phyloP scores from a whole-genome alignment of 2,113 vertebrate species.

The Dasyornis broadbenti region DNA sequence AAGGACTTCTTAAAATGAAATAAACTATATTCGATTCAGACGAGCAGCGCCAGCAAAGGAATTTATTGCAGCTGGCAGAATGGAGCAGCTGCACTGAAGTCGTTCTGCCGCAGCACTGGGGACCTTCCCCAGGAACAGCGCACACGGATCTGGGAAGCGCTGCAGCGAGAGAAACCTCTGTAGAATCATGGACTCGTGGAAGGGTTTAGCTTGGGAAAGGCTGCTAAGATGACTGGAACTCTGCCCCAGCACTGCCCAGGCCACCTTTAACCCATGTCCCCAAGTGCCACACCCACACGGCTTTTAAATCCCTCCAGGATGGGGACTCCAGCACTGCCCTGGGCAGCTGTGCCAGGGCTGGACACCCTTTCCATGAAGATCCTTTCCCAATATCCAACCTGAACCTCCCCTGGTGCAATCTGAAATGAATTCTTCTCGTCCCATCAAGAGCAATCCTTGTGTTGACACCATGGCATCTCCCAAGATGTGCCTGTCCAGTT shows the following conservation, averaged over 20 bases:
- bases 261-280: not conserved
- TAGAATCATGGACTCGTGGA: not conserved
- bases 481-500: not conserved
- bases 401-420: not conserved
- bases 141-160: not conserved
- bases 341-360: not conserved
- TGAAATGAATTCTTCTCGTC: not conserved
- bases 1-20: conserved; percentile 74
- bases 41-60: conserved; percentile 41
- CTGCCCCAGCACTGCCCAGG: not conserved
- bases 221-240: too few species aligned
- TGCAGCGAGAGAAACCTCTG: not conserved
- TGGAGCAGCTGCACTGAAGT: conserved; percentile 47
- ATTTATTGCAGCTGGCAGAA: conserved; percentile 56
- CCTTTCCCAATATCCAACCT: not conserved
- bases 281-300: fast-evolving
- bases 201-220: not conserved
- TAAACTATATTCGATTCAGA: conserved; percentile 75
- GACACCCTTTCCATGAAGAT: fast-evolving
- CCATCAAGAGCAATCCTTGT: not conserved
- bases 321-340: not conserved
- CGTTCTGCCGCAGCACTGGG: not conserved
- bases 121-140: not conserved
- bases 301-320: not conserved
- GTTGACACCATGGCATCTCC: not conserved